phyloP scores from a whole-genome alignment of 2,113 vertebrate species.

The Martes martes region DNA sequence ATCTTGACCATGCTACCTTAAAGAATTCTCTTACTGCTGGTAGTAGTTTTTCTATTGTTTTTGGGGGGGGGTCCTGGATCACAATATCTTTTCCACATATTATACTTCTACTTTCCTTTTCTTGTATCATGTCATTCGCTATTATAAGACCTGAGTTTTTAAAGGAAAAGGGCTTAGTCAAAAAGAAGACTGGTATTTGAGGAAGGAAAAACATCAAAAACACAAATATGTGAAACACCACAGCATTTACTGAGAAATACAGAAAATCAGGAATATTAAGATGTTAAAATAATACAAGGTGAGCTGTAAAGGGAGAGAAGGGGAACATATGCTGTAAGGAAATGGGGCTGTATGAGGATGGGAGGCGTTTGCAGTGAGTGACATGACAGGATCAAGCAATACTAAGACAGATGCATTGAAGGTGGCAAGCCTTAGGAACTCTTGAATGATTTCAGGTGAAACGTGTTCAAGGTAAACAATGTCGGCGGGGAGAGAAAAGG shows the following conservation, averaged over 20 bases:
- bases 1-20: not conserved
- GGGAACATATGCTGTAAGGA: not conserved
- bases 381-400: not conserved
- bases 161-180: not conserved
- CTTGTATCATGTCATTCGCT: not conserved
- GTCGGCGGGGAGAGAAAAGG: not conserved
- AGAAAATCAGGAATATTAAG: not conserved
- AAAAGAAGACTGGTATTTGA: not conserved
- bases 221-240: not conserved
- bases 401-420: not conserved
- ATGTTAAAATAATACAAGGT: not conserved
- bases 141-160: not conserved
- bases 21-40: not conserved
- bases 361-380: not conserved
- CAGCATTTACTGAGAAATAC: not conserved
- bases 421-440: not conserved
- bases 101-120: not conserved
- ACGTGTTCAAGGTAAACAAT: not conserved
- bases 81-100: not conserved
- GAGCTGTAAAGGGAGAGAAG: not conserved
- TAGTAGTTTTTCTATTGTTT: not conserved
- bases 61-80: not conserved
- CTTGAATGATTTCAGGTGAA: not conserved
- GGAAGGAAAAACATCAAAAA: not conserved
- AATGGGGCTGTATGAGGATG: too few relatives aligned